Evolutionary conservation across 1,140 invertebrate species (phyloP).

Genomic region (Himalopsyche phryganea): DNA sequence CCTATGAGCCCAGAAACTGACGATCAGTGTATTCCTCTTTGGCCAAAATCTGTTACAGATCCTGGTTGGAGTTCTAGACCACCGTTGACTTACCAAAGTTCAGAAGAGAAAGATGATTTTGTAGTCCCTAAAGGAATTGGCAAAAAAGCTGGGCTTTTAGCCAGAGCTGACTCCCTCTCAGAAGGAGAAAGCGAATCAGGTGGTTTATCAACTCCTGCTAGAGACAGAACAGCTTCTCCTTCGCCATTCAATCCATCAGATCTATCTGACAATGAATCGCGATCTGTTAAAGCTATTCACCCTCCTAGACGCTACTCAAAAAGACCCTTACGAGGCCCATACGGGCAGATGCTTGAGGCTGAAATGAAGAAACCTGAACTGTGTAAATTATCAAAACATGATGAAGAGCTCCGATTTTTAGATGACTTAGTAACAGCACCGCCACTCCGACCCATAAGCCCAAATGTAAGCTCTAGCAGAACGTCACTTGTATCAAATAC

Average conservation of each 20-base stretch:
- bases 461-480: slow-evolving; percentile 39
- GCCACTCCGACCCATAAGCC: slow-evolving; percentile 38
- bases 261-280: slow-evolving; percentile 59
- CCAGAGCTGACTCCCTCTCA: slow-evolving; percentile 46
- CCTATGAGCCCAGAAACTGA: slow-evolving; percentile 49
- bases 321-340: slow-evolving; percentile 71
- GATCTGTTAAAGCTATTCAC: slow-evolving; percentile 41
- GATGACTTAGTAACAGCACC: slow-evolving; percentile 24
- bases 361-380: slow-evolving; percentile 69
- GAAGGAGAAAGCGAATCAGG: slow-evolving; percentile 47
- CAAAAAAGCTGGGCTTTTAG: slow-evolving; percentile 43
- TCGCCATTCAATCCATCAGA: slow-evolving; percentile 42
- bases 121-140: slow-evolving; percentile 16
- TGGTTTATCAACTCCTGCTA: slow-evolving; percentile 20
- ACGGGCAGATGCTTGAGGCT: slow-evolving; percentile 78
- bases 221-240: slow-evolving; percentile 48
- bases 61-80: slow-evolving; percentile 42
- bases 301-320: slow-evolving; percentile 64
- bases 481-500: slow-evolving; percentile 41
- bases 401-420: slow-evolving; percentile 32
- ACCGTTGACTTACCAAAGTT: slow-evolving; percentile 64
- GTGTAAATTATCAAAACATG: slow-evolving; percentile 36
- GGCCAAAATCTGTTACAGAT: slow-evolving; percentile 25
- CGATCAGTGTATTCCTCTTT: slow-evolving; percentile 10
- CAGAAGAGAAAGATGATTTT: slow-evolving; percentile 65